Conservation (phyloP, 2,797 vertebrate genomes). For the Sebastes taczanowskii region DNA sequence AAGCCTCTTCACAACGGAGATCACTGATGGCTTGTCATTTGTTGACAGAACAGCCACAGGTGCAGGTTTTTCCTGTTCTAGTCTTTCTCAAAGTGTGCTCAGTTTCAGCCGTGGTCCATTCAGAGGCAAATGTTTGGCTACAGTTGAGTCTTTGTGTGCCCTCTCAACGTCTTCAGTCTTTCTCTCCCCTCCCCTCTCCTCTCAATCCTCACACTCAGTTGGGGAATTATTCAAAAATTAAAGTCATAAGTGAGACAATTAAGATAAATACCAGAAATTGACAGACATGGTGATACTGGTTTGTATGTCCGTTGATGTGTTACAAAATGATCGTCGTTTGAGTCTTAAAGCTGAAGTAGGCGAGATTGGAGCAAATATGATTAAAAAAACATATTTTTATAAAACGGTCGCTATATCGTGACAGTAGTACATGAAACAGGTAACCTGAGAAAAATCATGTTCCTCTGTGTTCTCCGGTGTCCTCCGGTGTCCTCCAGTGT, state of each 20-base stretch:
- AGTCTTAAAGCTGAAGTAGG: neutral
- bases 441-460: too few species aligned
- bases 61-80: conserved; percentile 60
- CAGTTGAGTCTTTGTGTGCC: conserved; percentile 37
- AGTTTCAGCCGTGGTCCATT: conserved; percentile 27
- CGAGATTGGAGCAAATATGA: too few species aligned
- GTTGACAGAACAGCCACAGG: conserved; percentile 71
- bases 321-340: neutral
- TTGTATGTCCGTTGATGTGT: neutral
- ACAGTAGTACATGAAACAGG: too few species aligned
- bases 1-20: conserved; percentile 44
- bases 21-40: conserved; percentile 61
- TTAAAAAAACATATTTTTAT: too few species aligned
- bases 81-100: conserved; percentile 15
- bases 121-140: conserved; percentile 40
- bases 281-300: neutral
- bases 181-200: neutral
- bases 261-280: neutral
- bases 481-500: too few species aligned
- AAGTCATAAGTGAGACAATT: neutral
- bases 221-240: conserved; percentile 28
- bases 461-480: too few species aligned
- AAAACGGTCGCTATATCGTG: too few species aligned
- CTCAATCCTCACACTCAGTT: neutral
- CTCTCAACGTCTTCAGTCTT: neutral